phyloP scores from a whole-genome alignment of 2,888 invertebrate species.

The Anticlea derivata region DNA sequence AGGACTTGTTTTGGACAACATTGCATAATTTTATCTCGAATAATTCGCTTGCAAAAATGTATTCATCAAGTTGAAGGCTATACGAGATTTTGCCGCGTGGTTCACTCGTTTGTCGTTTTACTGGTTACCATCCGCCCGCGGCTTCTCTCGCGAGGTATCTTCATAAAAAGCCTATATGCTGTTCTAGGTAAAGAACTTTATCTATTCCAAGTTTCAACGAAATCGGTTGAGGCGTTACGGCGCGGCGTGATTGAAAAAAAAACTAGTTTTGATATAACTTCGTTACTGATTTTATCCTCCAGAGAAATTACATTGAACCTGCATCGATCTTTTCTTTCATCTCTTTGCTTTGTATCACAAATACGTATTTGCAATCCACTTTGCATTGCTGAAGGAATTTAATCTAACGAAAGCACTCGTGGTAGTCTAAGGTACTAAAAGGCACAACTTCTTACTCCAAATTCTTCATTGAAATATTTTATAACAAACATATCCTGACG shows the following conservation, averaged over 20 bases:
- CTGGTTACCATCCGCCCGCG: too few relatives aligned
- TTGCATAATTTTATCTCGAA: conserved; percentile 17
- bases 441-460: too few relatives aligned
- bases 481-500: too few relatives aligned
- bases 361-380: conserved; percentile 4
- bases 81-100: neutral
- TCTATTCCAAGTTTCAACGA: too few relatives aligned
- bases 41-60: neutral
- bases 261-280: neutral
- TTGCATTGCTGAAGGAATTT: neutral
- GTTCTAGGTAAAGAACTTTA: too few relatives aligned
- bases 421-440: too few relatives aligned
- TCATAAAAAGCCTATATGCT: too few relatives aligned
- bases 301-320: conserved; percentile 8
- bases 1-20: conserved; percentile 15
- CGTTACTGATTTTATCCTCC: conserved; percentile 2
- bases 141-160: too few relatives aligned
- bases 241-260: too few relatives aligned
- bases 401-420: neutral
- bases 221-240: too few relatives aligned
- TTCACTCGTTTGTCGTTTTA: neutral
- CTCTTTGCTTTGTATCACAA: conserved; percentile 3
- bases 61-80: conserved; percentile 17
- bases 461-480: too few relatives aligned
- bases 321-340: neutral